Evolutionary conservation across 2,113 vertebrate species (phyloP).

Genomic region (Paralichthys olivaceus): DNA sequence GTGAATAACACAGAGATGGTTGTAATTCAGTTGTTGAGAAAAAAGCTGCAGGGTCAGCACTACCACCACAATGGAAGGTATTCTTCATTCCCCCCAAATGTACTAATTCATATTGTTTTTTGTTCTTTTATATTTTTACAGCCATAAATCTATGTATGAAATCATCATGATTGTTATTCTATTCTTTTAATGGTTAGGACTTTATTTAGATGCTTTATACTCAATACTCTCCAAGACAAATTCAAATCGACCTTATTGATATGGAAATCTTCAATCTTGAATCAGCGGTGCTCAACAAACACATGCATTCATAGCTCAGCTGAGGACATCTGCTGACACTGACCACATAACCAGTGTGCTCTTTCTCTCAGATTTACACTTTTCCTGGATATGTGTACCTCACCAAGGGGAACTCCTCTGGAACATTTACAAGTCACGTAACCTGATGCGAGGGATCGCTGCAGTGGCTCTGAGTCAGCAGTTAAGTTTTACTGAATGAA

Average conservation of each 20-base stretch:
- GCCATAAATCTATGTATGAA: background rate
- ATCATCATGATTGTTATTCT: background rate
- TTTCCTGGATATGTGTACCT: background rate
- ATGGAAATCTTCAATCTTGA: too few species aligned
- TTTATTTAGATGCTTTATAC: too few species aligned
- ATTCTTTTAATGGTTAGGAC: too few species aligned
- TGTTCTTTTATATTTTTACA: background rate
- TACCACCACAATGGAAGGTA: background rate
- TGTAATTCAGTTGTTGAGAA: background rate
- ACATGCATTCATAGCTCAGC: background rate
- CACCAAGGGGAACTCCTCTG: too few species aligned
- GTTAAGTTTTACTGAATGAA: background rate
- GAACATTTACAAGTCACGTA: background rate
- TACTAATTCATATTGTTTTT: background rate
- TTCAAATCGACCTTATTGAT: too few species aligned
- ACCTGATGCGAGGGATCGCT: background rate
- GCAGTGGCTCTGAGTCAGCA: too few species aligned
- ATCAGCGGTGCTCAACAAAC: too few species aligned
- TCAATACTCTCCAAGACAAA: too few species aligned
- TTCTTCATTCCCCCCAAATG: background rate
- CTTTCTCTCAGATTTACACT: background rate
- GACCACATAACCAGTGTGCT: background rate
- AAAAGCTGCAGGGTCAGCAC: conserved; percentile 5
- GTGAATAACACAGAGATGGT: background rate
- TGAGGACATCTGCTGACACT: background rate